phyloP scores from a whole-genome alignment of 2,888 invertebrate genomes.

The Nowickia ferox region DNA sequence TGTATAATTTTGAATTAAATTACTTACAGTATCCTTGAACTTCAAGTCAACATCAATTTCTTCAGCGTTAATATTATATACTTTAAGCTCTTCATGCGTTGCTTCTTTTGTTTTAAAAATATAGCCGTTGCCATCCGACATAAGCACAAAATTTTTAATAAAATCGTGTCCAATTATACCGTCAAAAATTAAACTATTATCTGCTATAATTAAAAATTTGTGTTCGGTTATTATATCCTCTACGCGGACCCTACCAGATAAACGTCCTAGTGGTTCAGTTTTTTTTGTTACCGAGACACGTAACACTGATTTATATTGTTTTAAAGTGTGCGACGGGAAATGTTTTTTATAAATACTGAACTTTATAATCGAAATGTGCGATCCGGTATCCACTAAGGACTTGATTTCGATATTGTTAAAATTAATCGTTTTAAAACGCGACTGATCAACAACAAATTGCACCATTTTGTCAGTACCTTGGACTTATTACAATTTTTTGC shows the following conservation, averaged over 20 bases:
- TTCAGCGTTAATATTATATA: too few species aligned
- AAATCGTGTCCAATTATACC: too few species aligned
- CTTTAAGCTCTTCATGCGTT: too few species aligned
- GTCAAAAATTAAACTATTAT: slow-evolving; percentile 29
- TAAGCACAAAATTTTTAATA: too few species aligned
- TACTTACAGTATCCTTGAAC: slow-evolving; percentile 54
- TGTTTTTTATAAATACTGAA: slow-evolving; percentile 28
- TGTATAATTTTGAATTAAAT: slow-evolving; percentile 55
- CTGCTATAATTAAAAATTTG: slow-evolving; percentile 16
- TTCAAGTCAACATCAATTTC: too few species aligned
- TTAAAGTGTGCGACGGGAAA: neutral
- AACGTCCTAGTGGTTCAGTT: slow-evolving; percentile 69
- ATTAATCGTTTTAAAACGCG: slow-evolving; percentile 23
- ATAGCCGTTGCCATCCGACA: too few species aligned
- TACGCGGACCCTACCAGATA: slow-evolving; percentile 38
- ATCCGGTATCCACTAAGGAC: slow-evolving; percentile 35
- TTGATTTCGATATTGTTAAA: slow-evolving; percentile 26
- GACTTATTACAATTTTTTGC: too few species aligned
- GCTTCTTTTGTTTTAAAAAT: too few species aligned
- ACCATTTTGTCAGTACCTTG: too few species aligned
- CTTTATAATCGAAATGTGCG: slow-evolving; percentile 41
- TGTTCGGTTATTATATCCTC: slow-evolving; percentile 14
- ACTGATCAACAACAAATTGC: slow-evolving; percentile 28
- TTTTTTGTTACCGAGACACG: slow-evolving; percentile 61
- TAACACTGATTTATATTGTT: slow-evolving; percentile 9